phyloP scores from a whole-genome alignment of 2,113 vertebrate genomes.

The Chaetura pelagica region DNA sequence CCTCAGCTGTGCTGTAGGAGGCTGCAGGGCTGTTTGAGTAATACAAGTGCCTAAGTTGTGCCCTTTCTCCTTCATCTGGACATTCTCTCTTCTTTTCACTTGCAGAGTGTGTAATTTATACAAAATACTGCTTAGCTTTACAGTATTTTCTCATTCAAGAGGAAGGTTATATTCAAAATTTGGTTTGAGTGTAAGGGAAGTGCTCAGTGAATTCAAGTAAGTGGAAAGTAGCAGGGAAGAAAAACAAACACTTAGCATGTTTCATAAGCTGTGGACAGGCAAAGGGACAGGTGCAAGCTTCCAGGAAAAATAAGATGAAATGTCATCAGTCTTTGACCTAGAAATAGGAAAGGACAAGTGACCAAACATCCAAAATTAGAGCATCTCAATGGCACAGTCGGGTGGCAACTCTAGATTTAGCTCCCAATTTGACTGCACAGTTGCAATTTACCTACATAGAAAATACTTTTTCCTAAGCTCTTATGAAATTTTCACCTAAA shows the following conservation, averaged over 20 bases:
- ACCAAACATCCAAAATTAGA: neutral
- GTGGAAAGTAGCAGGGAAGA: neutral
- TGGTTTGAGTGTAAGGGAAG: neutral
- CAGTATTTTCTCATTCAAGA: conserved; percentile 53
- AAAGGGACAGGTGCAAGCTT: neutral
- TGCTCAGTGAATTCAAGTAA: conserved; percentile 15
- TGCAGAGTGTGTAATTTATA: conserved; percentile 43
- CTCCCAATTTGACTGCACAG: neutral
- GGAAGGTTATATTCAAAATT: conserved; percentile 59
- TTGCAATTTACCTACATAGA: neutral
- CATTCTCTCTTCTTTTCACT: conserved; percentile 38
- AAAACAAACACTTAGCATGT: neutral
- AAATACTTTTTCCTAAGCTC: neutral
- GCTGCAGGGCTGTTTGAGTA: neutral
- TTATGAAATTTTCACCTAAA: neutral
- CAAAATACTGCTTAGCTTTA: conserved; percentile 57
- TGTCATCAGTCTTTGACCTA: neutral
- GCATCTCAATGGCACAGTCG: neutral
- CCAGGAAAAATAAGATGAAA: neutral
- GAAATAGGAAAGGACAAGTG: neutral
- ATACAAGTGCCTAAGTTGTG: neutral
- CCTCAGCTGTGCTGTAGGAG: neutral
- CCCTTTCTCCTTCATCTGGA: conserved; percentile 4
- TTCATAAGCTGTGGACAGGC: neutral
- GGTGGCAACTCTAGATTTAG: neutral